Percentiles rank a stretch among this genome's conserved stretches.
Conservation (phyloP, 2,113 vertebrate species). For the Vicugna pacos region DNA sequence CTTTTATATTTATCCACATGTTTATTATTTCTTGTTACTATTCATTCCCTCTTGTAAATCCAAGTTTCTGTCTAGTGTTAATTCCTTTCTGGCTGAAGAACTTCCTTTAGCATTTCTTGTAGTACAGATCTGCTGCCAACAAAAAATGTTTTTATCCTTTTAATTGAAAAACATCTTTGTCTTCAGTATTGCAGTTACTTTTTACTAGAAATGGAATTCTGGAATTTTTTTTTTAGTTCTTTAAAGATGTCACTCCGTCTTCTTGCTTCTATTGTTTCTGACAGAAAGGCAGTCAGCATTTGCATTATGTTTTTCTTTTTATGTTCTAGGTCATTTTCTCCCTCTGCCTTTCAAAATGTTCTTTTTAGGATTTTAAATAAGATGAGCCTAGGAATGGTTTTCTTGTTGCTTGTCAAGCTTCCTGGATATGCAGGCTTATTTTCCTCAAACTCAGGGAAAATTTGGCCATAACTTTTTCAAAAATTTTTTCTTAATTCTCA, state of each 20-base stretch:
- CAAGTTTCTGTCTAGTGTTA: not conserved
- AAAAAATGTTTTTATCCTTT: not conserved
- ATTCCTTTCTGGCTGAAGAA: not conserved
- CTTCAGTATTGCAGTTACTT: not conserved
- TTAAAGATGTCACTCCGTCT: not conserved
- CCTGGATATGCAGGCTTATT: not conserved
- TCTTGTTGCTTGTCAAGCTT: not conserved
- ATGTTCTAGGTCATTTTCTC: not conserved
- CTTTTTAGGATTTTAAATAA: not conserved
- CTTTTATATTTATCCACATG: not conserved
- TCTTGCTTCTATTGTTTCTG: not conserved
- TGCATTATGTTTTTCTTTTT: not conserved
- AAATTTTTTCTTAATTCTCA: not conserved
- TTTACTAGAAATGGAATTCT: not conserved
- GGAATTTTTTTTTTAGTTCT: not conserved
- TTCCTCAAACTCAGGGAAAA: not conserved
- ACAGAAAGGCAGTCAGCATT: not conserved
- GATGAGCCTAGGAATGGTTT: not conserved
- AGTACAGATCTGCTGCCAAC: not conserved
- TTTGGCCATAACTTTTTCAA: not conserved
- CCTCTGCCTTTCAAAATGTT: not conserved
- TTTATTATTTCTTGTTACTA: constrained; percentile 13
- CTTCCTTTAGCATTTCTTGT: not conserved
- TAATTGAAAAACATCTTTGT: not conserved
- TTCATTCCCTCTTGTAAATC: not conserved